Evolutionary conservation across 2,797 vertebrate species (phyloP).

Genomic region (Brachyalestes nurse): DNA sequence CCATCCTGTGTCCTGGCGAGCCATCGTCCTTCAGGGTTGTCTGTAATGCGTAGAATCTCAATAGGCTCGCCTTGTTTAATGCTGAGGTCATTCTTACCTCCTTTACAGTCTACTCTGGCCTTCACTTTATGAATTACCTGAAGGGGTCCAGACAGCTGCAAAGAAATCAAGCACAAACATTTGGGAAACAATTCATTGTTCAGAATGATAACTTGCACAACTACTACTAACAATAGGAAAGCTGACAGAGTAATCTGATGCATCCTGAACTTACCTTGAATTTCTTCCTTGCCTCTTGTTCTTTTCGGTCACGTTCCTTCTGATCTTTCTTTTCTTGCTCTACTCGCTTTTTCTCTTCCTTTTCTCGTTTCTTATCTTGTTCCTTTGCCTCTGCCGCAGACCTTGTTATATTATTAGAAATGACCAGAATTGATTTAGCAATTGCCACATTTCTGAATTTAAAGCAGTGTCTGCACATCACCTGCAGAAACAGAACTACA

Average conservation of each 20-base stretch:
- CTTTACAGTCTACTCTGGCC: slow-evolving; percentile 75
- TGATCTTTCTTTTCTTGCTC: slow-evolving; percentile 89
- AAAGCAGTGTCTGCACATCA: neutral
- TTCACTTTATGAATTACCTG: slow-evolving; percentile 77
- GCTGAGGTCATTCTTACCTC: slow-evolving; percentile 79
- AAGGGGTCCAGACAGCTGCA: slow-evolving; percentile 73
- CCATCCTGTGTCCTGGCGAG: slow-evolving; percentile 83
- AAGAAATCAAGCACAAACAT: slow-evolving; percentile 2
- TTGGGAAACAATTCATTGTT: neutral
- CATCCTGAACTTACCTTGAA: slow-evolving; percentile 85
- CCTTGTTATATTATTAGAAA: slow-evolving; percentile 49
- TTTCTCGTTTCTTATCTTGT: slow-evolving; percentile 81
- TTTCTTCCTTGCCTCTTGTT: slow-evolving; percentile 88
- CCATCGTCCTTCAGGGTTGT: slow-evolving; percentile 87
- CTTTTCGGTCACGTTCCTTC: slow-evolving; percentile 92
- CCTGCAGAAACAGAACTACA: slow-evolving; percentile 1
- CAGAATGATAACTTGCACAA: neutral
- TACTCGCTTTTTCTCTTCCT: slow-evolving; percentile 83
- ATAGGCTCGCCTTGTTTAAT: slow-evolving; percentile 79
- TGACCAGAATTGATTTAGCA: neutral
- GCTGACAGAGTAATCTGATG: neutral
- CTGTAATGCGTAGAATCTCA: slow-evolving; percentile 82
- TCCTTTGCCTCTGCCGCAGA: slow-evolving; percentile 67
- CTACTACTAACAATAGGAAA: too few species aligned
- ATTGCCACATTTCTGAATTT: neutral